Evolutionary conservation across 2,797 vertebrate genomes (phyloP).

Genomic region (Sebastes reedi): DNA sequence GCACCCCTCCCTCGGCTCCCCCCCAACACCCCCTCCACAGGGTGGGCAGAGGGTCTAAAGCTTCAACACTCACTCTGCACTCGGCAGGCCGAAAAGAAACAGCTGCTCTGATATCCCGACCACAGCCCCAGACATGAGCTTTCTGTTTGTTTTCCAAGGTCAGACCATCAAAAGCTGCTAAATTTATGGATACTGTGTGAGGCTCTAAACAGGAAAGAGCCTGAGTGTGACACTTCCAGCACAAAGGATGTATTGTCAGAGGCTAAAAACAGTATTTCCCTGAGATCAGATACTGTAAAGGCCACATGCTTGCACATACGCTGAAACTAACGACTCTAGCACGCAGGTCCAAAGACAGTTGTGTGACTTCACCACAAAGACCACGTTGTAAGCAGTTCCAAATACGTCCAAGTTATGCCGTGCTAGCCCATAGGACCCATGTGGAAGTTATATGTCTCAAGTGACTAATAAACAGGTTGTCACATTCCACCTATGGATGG

Average conservation of each 20-base stretch:
- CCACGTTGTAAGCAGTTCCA: constrained; percentile 39
- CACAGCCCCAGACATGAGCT: constrained; percentile 5
- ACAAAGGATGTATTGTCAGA: constrained; percentile 31
- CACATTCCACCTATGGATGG: constrained; percentile 53
- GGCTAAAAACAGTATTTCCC: constrained; percentile 3
- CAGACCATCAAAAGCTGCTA: constrained; percentile 57
- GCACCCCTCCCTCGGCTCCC: constrained; percentile 71
- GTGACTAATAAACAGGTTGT: constrained; percentile 67
- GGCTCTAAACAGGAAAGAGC: constrained; percentile 34
- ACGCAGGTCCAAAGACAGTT: neutral
- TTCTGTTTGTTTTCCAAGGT: constrained; percentile 59
- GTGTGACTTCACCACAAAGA: constrained; percentile 27
- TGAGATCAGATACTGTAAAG: neutral
- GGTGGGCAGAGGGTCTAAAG: constrained; percentile 44
- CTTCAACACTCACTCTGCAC: constrained; percentile 58
- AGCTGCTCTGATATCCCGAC: constrained; percentile 48
- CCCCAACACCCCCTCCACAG: constrained; percentile 18
- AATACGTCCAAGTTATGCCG: constrained; percentile 37
- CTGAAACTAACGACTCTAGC: constrained; percentile 11
- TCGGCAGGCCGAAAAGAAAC: constrained; percentile 45
- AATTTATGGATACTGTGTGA: constrained; percentile 60
- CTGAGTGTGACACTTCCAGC: constrained; percentile 9
- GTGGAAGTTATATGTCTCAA: constrained; percentile 46
- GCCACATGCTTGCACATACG: neutral
- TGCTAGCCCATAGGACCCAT: constrained; percentile 1